A percentile compares a stretch with the other conserved stretches of the same genome.
Evolutionary conservation across 2,797 vertebrate species (phyloP).

Genomic region (Menidia menidia): DNA sequence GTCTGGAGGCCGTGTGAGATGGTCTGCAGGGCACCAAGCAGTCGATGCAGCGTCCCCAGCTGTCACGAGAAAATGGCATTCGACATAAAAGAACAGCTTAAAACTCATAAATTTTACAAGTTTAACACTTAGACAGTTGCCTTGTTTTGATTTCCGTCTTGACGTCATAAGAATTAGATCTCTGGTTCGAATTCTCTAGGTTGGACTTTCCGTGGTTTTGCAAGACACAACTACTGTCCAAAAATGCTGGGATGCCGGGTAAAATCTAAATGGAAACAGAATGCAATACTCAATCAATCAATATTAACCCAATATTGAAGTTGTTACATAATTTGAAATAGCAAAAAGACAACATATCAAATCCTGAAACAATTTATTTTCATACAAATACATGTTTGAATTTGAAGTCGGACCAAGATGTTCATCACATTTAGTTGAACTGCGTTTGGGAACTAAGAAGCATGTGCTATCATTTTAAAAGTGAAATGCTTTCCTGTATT

Average conservation of each 20-base stretch:
- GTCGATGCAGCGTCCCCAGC: conserved; percentile 8
- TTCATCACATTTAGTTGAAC: too few relatives aligned
- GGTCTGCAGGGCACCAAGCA: conserved; percentile 7
- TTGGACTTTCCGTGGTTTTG: neutral
- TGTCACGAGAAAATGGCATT: conserved; percentile 8
- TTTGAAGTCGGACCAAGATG: too few relatives aligned
- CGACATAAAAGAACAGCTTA: neutral
- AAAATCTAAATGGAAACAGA: neutral
- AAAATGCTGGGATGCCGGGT: neutral
- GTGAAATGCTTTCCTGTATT: too few relatives aligned
- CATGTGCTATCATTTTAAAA: too few relatives aligned
- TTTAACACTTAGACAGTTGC: conserved; percentile 1
- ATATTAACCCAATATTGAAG: too few relatives aligned
- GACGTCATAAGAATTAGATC: conserved; percentile 30
- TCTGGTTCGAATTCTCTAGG: neutral
- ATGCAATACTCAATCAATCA: neutral
- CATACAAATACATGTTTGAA: too few relatives aligned
- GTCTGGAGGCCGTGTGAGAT: neutral
- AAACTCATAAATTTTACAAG: neutral
- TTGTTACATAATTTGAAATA: too few relatives aligned
- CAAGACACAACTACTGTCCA: neutral
- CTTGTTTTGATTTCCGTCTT: conserved; percentile 27
- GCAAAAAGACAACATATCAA: too few relatives aligned
- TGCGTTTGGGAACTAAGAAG: too few relatives aligned
- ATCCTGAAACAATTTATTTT: too few relatives aligned